phyloP scores from a whole-genome alignment of 2,113 vertebrate genomes.

The Brachyistius frenatus region DNA sequence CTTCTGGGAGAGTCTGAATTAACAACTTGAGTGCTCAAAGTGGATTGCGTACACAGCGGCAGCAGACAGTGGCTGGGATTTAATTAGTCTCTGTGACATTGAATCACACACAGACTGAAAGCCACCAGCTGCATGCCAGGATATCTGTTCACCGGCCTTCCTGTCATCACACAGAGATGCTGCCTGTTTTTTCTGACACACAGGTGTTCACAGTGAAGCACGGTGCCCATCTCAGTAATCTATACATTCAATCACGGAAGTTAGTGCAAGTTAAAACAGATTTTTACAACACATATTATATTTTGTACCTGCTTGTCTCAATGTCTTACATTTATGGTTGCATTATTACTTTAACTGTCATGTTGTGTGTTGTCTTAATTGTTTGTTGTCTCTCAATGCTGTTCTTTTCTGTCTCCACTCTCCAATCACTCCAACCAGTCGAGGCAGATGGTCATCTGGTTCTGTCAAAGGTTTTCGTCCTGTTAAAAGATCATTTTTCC shows the following conservation, averaged over 20 bases:
- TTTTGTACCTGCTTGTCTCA: not conserved
- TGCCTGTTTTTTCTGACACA: slow-evolving; percentile 82
- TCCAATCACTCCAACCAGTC: too few species aligned
- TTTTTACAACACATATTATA: too few species aligned
- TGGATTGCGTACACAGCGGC: slow-evolving; percentile 83
- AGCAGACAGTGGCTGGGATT: slow-evolving; percentile 87
- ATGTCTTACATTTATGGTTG: not conserved
- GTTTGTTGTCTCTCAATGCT: too few species aligned
- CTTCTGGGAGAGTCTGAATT: not conserved
- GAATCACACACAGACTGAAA: slow-evolving; percentile 17
- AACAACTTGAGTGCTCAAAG: slow-evolving; percentile 36
- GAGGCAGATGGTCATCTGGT: too few species aligned
- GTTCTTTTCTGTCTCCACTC: too few species aligned
- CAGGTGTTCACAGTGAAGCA: not conserved
- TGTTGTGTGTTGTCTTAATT: too few species aligned
- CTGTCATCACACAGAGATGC: slow-evolving; percentile 39
- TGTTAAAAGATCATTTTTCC: too few species aligned
- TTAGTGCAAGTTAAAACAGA: too few species aligned
- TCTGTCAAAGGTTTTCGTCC: too few species aligned
- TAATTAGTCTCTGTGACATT: slow-evolving; percentile 87
- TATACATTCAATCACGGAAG: not conserved
- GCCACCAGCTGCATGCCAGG: not conserved
- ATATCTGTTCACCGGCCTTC: not conserved
- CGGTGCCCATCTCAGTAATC: not conserved
- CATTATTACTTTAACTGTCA: not conserved